phyloP scores from a whole-genome alignment of 2,797 vertebrate species.

The Scleropages formosus region DNA sequence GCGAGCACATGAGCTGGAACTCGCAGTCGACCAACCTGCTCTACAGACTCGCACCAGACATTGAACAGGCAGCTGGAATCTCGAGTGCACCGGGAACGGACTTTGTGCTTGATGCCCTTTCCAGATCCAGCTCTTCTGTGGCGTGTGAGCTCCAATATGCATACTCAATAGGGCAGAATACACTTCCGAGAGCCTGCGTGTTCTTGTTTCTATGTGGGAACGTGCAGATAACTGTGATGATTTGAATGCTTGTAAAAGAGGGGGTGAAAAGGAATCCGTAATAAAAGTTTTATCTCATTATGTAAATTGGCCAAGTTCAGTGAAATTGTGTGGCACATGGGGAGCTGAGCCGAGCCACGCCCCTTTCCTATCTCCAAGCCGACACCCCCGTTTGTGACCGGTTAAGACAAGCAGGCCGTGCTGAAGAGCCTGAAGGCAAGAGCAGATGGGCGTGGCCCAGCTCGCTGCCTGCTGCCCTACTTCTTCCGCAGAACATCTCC shows the following conservation, averaged over 20 bases:
- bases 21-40: neutral
- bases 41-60: constrained; percentile 5
- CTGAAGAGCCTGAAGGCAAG: neutral
- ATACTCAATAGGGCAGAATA: neutral
- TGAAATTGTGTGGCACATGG: too few species aligned
- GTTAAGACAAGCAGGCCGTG: neutral
- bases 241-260: too few species aligned
- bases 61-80: constrained; percentile 18
- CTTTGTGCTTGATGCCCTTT: constrained; percentile 9
- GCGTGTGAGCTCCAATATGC: neutral
- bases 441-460: neutral
- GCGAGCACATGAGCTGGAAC: neutral
- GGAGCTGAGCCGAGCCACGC: too few species aligned
- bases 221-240: neutral
- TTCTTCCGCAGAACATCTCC: neutral
- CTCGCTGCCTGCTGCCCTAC: neutral
- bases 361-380: too few species aligned
- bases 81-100: neutral
- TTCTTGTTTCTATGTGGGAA: neutral
- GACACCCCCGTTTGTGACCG: constrained; percentile 11
- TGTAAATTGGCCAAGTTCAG: too few species aligned
- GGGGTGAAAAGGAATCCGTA: too few species aligned
- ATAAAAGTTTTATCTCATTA: too few species aligned
- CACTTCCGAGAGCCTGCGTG: neutral
- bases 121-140: constrained; percentile 6